Evolutionary conservation across 2,113 vertebrate genomes (phyloP).

Genomic region (Brachypteracias leptosomus): DNA sequence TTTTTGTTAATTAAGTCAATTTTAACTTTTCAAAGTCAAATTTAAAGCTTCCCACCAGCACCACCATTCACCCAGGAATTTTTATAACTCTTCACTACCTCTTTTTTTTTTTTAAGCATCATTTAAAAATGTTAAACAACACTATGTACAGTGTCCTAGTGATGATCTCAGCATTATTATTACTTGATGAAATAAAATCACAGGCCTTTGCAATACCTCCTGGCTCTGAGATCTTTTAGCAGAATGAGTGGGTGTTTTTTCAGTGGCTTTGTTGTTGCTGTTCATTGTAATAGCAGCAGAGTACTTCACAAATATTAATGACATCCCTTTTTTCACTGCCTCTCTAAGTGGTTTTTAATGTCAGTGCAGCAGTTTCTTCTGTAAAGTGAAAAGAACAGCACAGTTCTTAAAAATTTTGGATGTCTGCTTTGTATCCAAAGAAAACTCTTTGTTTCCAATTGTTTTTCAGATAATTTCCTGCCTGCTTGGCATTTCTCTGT

Average conservation of each 20-base stretch:
- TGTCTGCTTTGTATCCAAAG: neutral
- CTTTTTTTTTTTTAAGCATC: neutral
- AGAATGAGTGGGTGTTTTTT: neutral
- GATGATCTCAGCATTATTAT: neutral
- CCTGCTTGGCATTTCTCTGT: neutral
- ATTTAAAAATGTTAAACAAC: neutral
- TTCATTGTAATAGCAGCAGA: neutral
- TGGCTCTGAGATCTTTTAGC: neutral
- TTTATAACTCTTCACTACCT: neutral
- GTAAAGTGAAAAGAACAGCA: neutral
- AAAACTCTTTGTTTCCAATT: neutral
- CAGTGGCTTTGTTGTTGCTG: neutral
- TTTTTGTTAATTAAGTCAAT: neutral
- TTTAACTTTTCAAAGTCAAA: neutral
- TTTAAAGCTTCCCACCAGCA: neutral
- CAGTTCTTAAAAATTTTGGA: neutral
- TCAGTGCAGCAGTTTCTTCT: neutral
- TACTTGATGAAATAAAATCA: neutral
- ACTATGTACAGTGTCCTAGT: neutral
- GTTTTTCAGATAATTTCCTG: neutral
- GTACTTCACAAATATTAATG: neutral
- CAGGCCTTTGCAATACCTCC: neutral
- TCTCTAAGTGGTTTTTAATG: neutral
- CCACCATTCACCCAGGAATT: neutral
- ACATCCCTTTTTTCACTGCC: neutral